Evolutionary conservation across 2,888 invertebrate genomes (phyloP), one percentile per base, ranked within the genome.

Genomic region (Drosophila lacicola): DNA sequence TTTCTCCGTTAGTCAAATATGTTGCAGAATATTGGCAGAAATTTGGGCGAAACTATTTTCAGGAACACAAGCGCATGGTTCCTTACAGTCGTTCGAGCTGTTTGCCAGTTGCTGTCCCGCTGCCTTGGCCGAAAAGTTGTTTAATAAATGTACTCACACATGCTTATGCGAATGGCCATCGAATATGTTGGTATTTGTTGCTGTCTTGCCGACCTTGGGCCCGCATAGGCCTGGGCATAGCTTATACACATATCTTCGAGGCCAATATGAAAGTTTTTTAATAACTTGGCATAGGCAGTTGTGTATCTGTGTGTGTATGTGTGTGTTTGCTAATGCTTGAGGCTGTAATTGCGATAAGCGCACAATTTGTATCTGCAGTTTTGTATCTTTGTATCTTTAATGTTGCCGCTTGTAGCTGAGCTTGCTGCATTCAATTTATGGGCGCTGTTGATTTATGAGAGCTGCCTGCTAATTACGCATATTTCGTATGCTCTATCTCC

Each of bases 141-240:
- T 88, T 85, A 88, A 85, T 88, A 85, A 88, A 88, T 86, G 84
- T 74, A 82, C 88, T 88, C 73, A 71, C 86, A 85, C 82, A 82
- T 79, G 84, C 71, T 70, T 63, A 74, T 54, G 65, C n/a, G 33
- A 49, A 58, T 64, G 71, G 36, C 67, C 84, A 78, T 70, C 65
- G 64, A 61, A 63, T 75, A 51, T 56, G 54, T 47, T 64, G 58
- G 44, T 36, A 61, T 73, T 81, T 82, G 54, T 54, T 63, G 74
- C 70, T 71, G 57, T 51, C 56, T 39, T 57, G 63, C 63, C 39
- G 82, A 66, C 78, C 78, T 65, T 80, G 74, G 13, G 11, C 46
- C 47, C 19, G 34, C 33, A 17, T 53, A 42, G 37, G 25, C 39
- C 17, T 61, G 45, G 33, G 29, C 51, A 14, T 36, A 44, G 49